Conservation (phyloP, 1,140 invertebrate genomes). For the Trichomalopsis sarcophagae region DNA sequence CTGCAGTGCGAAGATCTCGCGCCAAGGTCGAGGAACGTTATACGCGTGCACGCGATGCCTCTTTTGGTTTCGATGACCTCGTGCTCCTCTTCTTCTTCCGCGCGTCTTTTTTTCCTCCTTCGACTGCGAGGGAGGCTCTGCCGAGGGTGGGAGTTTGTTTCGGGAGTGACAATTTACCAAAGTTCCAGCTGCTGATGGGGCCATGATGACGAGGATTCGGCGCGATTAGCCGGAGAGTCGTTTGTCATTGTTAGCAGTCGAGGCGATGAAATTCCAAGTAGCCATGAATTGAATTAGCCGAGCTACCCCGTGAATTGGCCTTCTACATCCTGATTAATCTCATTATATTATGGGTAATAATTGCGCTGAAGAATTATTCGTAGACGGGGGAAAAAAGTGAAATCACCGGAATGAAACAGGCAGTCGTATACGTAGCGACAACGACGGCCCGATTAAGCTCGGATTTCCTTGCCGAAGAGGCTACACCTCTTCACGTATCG, state of each 20-base stretch:
- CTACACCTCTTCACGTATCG: too few species aligned
- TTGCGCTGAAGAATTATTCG: too few species aligned
- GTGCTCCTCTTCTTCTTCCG: too few species aligned
- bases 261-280: not conserved
- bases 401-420: too few species aligned
- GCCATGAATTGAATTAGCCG: too few species aligned
- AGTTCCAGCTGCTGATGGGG: not conserved
- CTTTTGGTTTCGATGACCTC: not conserved
- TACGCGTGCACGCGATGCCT: not conserved
- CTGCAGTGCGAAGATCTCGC: not conserved
- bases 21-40: not conserved
- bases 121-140: not conserved
- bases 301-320: too few species aligned
- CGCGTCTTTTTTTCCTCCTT: not conserved
- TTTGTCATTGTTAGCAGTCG: not conserved
- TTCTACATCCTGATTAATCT: too few species aligned
- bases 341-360: too few species aligned
- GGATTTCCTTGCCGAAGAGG: too few species aligned
- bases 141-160: not conserved
- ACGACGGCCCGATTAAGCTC: too few species aligned
- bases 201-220: not conserved
- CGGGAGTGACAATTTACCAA: not conserved
- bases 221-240: not conserved
- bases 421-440: too few species aligned
- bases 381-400: too few species aligned